Base-by-base conservation (phyloP, 1,140 invertebrate genomes). In the Brachionus plicatilis region DNA sequence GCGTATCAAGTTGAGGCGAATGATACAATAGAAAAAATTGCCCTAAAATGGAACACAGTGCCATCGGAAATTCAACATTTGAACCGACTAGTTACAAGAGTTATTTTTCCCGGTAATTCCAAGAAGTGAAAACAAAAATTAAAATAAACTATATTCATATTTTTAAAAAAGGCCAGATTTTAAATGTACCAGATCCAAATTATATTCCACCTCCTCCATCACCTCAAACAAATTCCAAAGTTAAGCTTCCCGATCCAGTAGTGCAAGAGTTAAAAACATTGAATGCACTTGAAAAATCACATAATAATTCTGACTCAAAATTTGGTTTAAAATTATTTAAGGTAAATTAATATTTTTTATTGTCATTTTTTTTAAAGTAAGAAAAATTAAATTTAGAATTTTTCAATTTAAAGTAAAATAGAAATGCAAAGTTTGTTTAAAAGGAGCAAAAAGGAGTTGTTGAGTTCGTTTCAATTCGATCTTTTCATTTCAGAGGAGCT, bases 11-110 rank as follows among this genome's bases (percentile, higher is more conserved):
- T 84, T 17, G 66, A 70, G 24, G 1, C n/a, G 9, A 56, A 75
- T 56, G 82, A 84, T 33, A 84, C 82, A 84, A 72, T 84, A 1
- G 82, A 84, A 37, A 70, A 68, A 60, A 84, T 84, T 45, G 82
- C 82, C 6, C n/a, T 72, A 45, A 68, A 84, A 70, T 84, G 60
- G 60, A 84, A 84, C 20, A 84, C 82, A n/a, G 20, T 72, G 6
- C 82, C 82, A 84, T 70, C 82, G 9, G 66, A 70, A 11, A 84
- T 84, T 70, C 43, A 53, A 24, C 65, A 75, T 53, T 41, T 84
- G 20, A 84, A 84, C n/a, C 65, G 82, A 7, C 47, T 84, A 17
- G 68, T 56, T 4, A 70, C 82, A 47, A 45, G 82, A 45, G 53
- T 65, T 41, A 43, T 82, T 37, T 82, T 82, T 29, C 56, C 79